Base-by-base conservation (phyloP, 1,140 invertebrate genomes). In the Orchestia grillus region DNA sequence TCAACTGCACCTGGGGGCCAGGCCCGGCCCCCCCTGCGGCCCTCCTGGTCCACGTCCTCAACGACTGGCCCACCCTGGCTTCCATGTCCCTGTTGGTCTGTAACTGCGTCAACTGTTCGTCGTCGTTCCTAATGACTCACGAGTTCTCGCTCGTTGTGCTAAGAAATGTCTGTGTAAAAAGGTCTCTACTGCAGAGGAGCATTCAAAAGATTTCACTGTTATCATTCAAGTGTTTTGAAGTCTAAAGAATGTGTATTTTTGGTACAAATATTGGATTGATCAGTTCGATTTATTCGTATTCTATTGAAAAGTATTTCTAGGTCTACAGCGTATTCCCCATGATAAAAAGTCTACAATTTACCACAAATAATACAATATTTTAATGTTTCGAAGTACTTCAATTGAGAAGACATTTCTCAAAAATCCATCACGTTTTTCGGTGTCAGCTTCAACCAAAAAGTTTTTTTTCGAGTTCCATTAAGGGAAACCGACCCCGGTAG, bases 1-100 rank as follows among this genome's bases (percentile, higher is more conserved):
- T 94, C 92, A 94, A 94, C 92, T 44, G 43, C 92, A 47, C 92
- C 8, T 94, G 92, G 92, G 45, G 44, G 11, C 36, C 92, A 45
- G 92, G 15, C 41, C 88, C 43, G 6, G 92, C 92, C 0, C n/a
- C 42, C 8, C 44, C 92, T 16, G 92, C 92, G 0, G 92, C 92
- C 0, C 8, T 94, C 6, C 11, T 44, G 43, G 16, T 94, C 41
- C 92, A 45, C 92, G 11, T 45, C 0, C 43, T 40, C 43, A 45
- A 94, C 44, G 43, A 45, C 92, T 94, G 92, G 92, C 92, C 92
- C 8, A 6, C 43, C 8, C 41, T 44, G 1, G 92, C 92, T 40
- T 77, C 62, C 28, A 77, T 77, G 62, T 23, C 62, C 36, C 62
- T 77, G 62, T 28, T 77, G 62, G 62, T n/a, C n/a, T n/a, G n/a